A percentile compares a stretch with the other conserved stretches of the same genome.
Evolutionary conservation across 2,888 invertebrate genomes (phyloP).

Genomic region (Antitype chi): DNA sequence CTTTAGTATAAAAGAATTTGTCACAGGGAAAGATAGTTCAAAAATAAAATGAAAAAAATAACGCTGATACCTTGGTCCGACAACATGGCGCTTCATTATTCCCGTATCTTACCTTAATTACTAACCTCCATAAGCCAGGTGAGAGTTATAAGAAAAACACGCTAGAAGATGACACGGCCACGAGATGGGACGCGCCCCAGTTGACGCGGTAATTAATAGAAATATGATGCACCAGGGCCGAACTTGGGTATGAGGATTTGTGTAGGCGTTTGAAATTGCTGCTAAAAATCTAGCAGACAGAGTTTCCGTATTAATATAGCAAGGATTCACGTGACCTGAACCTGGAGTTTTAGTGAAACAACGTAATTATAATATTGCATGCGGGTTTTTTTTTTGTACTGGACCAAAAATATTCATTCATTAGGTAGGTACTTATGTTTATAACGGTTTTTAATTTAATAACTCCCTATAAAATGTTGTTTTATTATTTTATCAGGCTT

Average conservation of each 20-base stretch:
- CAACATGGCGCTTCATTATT: slow-evolving; percentile 20
- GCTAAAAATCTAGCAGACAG: neutral
- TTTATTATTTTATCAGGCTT: neutral
- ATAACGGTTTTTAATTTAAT: neutral
- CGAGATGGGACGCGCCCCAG: slow-evolving; percentile 80
- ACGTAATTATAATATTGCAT: neutral
- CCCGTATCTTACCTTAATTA: slow-evolving; percentile 49
- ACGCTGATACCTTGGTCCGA: neutral
- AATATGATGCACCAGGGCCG: slow-evolving; percentile 78
- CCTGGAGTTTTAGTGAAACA: too few species aligned
- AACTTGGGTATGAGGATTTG: slow-evolving; percentile 45
- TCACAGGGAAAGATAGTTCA: neutral
- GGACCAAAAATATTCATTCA: too few species aligned
- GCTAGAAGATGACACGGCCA: slow-evolving; percentile 70
- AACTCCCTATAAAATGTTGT: neutral
- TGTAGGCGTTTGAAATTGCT: slow-evolving; percentile 14
- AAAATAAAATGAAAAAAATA: neutral
- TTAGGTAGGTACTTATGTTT: neutral
- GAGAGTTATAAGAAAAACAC: slow-evolving; percentile 61
- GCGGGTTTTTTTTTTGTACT: neutral
- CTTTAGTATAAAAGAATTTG: neutral
- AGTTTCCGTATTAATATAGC: neutral
- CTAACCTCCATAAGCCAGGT: slow-evolving; percentile 31
- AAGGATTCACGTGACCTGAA: too few species aligned
- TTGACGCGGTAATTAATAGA: slow-evolving; percentile 85